Evolutionary conservation across 2,113 vertebrate species (phyloP).

Genomic region (human (Homo sapiens)): DNA sequence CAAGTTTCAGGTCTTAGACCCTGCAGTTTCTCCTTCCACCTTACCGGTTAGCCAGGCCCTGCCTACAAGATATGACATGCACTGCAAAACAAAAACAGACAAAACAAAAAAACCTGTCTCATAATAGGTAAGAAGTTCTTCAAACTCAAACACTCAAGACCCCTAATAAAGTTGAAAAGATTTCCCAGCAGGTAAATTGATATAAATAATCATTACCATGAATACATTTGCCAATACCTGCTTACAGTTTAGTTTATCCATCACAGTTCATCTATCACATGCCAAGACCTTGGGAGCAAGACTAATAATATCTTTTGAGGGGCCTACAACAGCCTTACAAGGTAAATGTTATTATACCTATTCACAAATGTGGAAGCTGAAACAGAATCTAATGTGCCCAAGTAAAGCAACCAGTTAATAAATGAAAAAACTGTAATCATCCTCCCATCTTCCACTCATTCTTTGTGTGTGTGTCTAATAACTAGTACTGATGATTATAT

Average conservation of each 20-base stretch:
- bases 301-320: neutral
- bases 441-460: neutral
- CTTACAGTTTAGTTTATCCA: neutral
- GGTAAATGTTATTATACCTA: neutral
- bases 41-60: neutral
- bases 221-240: neutral
- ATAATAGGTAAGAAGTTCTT: neutral
- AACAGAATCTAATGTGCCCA: constrained; percentile 10
- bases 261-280: neutral
- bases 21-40: neutral
- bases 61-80: neutral
- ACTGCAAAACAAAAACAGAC: neutral
- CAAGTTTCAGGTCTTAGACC: neutral
- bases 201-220: neutral
- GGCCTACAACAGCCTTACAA: neutral
- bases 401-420: neutral
- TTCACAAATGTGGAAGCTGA: neutral
- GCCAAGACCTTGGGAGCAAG: neutral
- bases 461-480: neutral
- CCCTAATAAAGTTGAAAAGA: neutral
- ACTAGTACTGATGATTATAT: neutral
- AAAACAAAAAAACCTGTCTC: neutral
- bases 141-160: neutral
- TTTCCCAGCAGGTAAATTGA: neutral
- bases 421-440: neutral